phyloP scores from a whole-genome alignment of 2,113 vertebrate species.

The Gnathonemus echidnorhynchus region DNA sequence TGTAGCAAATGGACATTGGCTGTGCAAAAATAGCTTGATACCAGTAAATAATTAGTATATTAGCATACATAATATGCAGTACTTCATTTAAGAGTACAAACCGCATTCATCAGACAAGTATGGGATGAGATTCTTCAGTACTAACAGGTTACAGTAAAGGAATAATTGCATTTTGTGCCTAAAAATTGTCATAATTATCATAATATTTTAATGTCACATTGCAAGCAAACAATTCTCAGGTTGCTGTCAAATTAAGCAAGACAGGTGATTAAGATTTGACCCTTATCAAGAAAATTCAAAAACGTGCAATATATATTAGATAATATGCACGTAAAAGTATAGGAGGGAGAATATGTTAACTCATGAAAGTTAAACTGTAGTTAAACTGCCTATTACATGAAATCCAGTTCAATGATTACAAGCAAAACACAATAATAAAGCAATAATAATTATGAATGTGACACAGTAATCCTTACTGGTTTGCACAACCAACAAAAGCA shows the following conservation, averaged over 20 bases:
- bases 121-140: not conserved
- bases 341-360: no score
- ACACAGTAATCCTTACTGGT: not conserved
- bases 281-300: not conserved
- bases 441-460: not conserved
- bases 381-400: no score
- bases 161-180: not conserved
- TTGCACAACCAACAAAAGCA: not conserved
- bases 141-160: not conserved
- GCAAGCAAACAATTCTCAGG: not conserved
- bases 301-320: not conserved
- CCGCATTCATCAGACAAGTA: not conserved
- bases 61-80: not conserved
- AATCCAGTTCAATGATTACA: not conserved
- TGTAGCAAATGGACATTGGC: not conserved
- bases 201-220: not conserved
- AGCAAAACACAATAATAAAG: not conserved
- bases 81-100: not conserved
- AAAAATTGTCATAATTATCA: not conserved
- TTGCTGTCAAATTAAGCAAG: not conserved
- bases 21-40: not conserved
- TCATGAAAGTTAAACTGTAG: no score
- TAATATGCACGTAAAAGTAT: no score
- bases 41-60: not conserved
- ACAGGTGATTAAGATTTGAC: not conserved